Conservation (phyloP, 2,888 invertebrate species). For the Volucella inanis region DNA sequence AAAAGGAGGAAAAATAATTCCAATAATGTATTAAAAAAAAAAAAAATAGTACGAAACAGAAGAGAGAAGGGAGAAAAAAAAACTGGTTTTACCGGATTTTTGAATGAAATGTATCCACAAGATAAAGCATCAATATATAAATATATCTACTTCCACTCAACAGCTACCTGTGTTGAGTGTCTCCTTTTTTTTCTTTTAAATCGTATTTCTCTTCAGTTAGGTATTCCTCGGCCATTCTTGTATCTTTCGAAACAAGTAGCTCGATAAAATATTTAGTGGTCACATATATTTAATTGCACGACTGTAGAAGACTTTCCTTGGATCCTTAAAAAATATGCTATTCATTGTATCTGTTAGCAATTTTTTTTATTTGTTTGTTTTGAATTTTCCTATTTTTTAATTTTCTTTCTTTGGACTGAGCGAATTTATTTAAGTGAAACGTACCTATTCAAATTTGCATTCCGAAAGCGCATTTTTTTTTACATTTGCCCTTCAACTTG, state of each 20-base stretch:
- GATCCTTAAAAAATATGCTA: slow-evolving; percentile 29
- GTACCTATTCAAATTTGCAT: slow-evolving; percentile 36
- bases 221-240: slow-evolving; percentile 10
- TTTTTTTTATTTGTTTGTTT: slow-evolving; percentile 3
- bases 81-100: slow-evolving; percentile 71
- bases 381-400: background rate
- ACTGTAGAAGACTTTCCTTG: slow-evolving; percentile 50
- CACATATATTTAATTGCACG: slow-evolving; percentile 69
- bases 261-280: slow-evolving; percentile 53
- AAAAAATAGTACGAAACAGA: slow-evolving; percentile 52
- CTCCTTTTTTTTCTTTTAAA: background rate
- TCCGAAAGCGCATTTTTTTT: slow-evolving; percentile 48
- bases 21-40: slow-evolving; percentile 27
- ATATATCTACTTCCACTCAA: slow-evolving; percentile 63
- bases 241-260: slow-evolving; percentile 69
- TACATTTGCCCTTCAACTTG: slow-evolving; percentile 62
- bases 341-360: slow-evolving; percentile 12
- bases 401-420: slow-evolving; percentile 54
- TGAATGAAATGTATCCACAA: slow-evolving; percentile 59
- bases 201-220: slow-evolving; percentile 27
- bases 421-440: slow-evolving; percentile 62
- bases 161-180: slow-evolving; percentile 70
- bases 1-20: slow-evolving; percentile 25
- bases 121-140: slow-evolving; percentile 66
- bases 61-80: slow-evolving; percentile 21